Conservation (phyloP, 2,113 vertebrate species). For the Pygoscelis antarcticus region DNA sequence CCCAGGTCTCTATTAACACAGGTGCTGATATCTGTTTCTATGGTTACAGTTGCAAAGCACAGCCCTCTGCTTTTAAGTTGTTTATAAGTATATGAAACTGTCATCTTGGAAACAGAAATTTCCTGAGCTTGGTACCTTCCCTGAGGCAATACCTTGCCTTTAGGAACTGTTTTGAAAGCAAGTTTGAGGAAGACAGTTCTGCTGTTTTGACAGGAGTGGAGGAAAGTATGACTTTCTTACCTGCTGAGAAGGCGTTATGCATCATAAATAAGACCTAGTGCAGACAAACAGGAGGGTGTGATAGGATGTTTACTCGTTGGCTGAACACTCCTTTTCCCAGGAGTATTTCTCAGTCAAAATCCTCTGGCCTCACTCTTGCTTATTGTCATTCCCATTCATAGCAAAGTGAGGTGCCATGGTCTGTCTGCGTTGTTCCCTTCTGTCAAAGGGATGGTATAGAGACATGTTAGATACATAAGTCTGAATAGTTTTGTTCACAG, state of each 20-base stretch:
- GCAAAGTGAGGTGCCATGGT: accelerated
- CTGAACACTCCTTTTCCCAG: background rate
- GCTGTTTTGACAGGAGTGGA: background rate
- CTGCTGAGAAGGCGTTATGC: background rate
- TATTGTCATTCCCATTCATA: background rate
- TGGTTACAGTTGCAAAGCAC: constrained; percentile 16
- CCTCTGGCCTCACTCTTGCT: background rate
- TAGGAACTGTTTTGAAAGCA: constrained; percentile 7
- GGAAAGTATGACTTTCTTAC: background rate
- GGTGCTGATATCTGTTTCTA: constrained; percentile 20
- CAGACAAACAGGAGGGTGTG: background rate
- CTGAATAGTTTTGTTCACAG: background rate
- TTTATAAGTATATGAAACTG: constrained; percentile 18
- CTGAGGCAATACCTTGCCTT: constrained; percentile 10
- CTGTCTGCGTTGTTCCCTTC: background rate
- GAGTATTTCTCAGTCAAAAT: background rate
- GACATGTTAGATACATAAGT: too few relatives aligned
- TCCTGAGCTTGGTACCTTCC: background rate
- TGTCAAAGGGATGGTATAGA: background rate
- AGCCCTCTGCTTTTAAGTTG: constrained; percentile 6
- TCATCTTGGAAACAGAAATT: constrained; percentile 2
- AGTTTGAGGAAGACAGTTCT: background rate
- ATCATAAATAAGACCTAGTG: background rate
- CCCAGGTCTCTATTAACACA: background rate
- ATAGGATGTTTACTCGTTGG: background rate